These are phyloP conservation scores for Drosophila kambysellisi DNA, from an alignment of 2,888 invertebrate species.

Conservation along the genomic window DNA sequence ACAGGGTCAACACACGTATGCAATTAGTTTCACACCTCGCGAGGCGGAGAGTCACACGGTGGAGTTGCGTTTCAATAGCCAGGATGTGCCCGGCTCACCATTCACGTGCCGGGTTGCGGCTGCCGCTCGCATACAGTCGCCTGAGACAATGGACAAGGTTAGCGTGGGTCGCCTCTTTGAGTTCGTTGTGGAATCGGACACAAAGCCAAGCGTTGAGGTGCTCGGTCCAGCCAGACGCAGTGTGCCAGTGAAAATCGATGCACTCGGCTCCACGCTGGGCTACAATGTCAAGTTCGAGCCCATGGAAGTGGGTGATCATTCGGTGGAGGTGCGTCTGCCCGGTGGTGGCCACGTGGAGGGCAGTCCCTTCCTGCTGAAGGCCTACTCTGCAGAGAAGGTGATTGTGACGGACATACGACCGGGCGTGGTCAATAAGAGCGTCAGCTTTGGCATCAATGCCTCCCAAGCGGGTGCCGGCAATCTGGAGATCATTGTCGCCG, in stretches of 20 bases:
- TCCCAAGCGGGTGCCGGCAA: slow-evolving; percentile 96
- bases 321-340: slow-evolving; percentile 90
- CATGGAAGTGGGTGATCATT: slow-evolving; percentile 96
- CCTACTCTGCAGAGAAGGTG: slow-evolving; percentile 98
- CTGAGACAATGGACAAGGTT: slow-evolving; percentile 95
- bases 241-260: slow-evolving; percentile 88
- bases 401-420: slow-evolving; percentile 96
- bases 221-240: slow-evolving; percentile 90
- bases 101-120: slow-evolving; percentile 88
- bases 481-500: slow-evolving; percentile 98
- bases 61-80: slow-evolving; percentile 97
- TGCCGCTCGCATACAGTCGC: slow-evolving; percentile 93
- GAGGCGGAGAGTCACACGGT: slow-evolving; percentile 96
- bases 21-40: slow-evolving; percentile 98
- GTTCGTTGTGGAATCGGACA: slow-evolving; percentile 95
- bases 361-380: slow-evolving; percentile 97
- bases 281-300: slow-evolving; percentile 91
- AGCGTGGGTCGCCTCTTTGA: slow-evolving; percentile 93
- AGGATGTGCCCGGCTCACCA: slow-evolving; percentile 93
- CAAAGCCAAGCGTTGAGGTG: slow-evolving; percentile 92
- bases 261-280: slow-evolving; percentile 79
- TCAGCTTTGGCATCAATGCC: slow-evolving; percentile 96
- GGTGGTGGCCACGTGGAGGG: slow-evolving; percentile 94
- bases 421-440: slow-evolving; percentile 95
- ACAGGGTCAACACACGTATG: slow-evolving; percentile 97